These are phyloP conservation scores for Acanthopleura granulata DNA, from an alignment of 2,888 invertebrate genomes.

Conservation along the genomic window DNA sequence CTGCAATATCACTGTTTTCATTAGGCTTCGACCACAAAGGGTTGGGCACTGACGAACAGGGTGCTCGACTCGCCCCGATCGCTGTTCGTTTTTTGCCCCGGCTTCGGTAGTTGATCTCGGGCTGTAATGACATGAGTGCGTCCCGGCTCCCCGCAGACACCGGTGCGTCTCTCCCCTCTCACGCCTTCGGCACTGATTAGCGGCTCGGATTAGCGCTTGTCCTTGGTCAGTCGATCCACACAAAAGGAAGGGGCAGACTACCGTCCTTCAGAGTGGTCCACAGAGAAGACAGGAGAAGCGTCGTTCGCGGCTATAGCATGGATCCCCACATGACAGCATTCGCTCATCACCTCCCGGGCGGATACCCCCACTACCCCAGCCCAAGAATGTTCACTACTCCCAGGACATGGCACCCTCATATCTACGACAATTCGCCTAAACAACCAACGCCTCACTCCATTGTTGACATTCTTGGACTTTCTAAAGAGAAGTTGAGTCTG, in stretches of 20 bases:
- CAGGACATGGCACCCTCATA: constrained; percentile 87
- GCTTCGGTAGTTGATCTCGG: not conserved
- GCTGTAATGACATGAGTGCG: not conserved
- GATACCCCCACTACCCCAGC: constrained; percentile 11
- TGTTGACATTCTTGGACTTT: constrained; percentile 85
- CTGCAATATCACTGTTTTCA: no score
- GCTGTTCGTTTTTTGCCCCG: not conserved
- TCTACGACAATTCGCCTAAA: constrained; percentile 85
- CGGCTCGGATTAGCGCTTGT: constrained; percentile 2
- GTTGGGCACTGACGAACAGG: no score
- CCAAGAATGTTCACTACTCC: constrained; percentile 44
- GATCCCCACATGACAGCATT: constrained; percentile 10
- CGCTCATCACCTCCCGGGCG: not conserved
- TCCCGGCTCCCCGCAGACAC: constrained; percentile 1
- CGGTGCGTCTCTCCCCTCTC: not conserved
- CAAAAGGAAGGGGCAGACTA: not conserved
- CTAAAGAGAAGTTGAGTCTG: not conserved
- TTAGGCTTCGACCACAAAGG: no score
- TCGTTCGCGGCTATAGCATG: not conserved
- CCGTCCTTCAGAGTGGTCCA: not conserved
- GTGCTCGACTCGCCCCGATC: no score
- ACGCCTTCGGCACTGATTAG: constrained; percentile 6
- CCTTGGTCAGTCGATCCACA: not conserved
- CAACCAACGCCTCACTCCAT: constrained; percentile 89
- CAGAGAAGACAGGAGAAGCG: no score